A percentile compares a stretch with the other conserved stretches of the same genome.
phyloP scores from a whole-genome alignment of 1,140 invertebrate species.

The Bombus superbus region DNA sequence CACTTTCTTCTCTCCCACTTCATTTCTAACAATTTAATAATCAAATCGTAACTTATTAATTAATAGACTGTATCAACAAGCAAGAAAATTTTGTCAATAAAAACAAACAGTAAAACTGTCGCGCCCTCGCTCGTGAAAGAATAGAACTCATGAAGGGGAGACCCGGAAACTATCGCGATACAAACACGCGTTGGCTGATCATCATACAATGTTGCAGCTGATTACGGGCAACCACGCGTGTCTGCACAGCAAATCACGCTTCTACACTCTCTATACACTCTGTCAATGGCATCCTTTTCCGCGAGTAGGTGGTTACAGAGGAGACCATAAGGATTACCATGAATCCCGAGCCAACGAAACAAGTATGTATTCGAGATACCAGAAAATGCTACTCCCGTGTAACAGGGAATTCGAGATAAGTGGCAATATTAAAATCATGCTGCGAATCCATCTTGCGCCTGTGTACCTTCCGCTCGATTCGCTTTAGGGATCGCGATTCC shows the following conservation, averaged over 20 bases:
- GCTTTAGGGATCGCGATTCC: slow-evolving; percentile 5
- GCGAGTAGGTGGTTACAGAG: background rate
- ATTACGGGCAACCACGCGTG: slow-evolving; percentile 16
- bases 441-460: slow-evolving; percentile 1
- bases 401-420: background rate
- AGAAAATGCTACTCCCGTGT: background rate
- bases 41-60: background rate
- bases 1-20: no score
- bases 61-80: background rate
- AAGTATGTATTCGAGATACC: background rate
- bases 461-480: background rate
- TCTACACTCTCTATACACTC: background rate
- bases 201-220: slow-evolving; percentile 21
- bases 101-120: no score
- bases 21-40: no score
- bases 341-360: background rate
- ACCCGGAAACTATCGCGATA: background rate
- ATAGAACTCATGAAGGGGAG: background rate
- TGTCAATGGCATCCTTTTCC: slow-evolving; percentile 10
- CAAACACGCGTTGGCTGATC: background rate
- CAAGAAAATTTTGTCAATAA: background rate
- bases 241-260: background rate
- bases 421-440: background rate
- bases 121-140: background rate
- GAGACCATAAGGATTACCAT: background rate